These are phyloP conservation scores for Masnerella sp. DNA, from an alignment of 2,888 invertebrate genomes.

Conservation along the genomic window DNA sequence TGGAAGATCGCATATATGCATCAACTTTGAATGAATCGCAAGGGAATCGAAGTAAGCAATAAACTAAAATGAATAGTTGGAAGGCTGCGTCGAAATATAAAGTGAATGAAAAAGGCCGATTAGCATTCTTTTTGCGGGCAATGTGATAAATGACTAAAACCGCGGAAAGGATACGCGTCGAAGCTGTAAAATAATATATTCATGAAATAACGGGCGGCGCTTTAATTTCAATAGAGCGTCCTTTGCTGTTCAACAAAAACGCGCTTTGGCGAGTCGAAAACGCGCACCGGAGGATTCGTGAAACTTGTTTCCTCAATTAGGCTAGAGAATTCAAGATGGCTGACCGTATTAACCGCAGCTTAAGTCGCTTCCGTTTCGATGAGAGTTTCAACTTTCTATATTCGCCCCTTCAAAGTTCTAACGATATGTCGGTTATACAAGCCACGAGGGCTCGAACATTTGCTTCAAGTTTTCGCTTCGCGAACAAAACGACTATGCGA, in stretches of 20 bases:
- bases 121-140: constrained; percentile 37
- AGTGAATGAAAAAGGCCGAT: constrained; percentile 31
- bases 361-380: constrained; percentile 61
- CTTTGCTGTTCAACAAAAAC: constrained; percentile 47
- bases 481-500: constrained; percentile 51
- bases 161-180: constrained; percentile 29
- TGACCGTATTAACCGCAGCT: constrained; percentile 58
- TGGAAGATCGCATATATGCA: constrained; percentile 29
- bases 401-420: constrained; percentile 62
- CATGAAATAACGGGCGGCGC: constrained; percentile 33
- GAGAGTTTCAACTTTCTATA: constrained; percentile 60
- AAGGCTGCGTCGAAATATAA: constrained; percentile 16
- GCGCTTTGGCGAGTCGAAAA: constrained; percentile 48
- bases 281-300: constrained; percentile 46
- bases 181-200: constrained; percentile 44
- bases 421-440: constrained; percentile 68
- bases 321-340: constrained; percentile 61
- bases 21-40: constrained; percentile 27
- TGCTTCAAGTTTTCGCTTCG: constrained; percentile 64
- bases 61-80: constrained; percentile 26
- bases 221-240: constrained; percentile 47
- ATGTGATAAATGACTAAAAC: constrained; percentile 36
- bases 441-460: constrained; percentile 66
- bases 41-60: constrained; percentile 33
- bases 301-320: constrained; percentile 59